Conservation (phyloP, 2,113 vertebrate genomes). For the Phocoena sinus region DNA sequence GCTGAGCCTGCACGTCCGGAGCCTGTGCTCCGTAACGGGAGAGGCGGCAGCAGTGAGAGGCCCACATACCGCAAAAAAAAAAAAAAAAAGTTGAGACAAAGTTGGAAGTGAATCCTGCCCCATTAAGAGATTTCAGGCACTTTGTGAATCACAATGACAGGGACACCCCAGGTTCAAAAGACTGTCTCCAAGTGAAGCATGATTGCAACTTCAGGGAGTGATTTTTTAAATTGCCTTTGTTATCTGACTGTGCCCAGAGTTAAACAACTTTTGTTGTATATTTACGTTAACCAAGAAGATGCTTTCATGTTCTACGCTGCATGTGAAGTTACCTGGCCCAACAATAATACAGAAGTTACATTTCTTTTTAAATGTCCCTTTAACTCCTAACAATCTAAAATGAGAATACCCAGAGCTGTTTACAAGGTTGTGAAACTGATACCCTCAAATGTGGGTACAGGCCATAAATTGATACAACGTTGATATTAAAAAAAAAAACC, state of each 20-base stretch:
- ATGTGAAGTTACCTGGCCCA: background rate
- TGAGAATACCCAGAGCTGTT: background rate
- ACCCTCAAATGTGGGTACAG: background rate
- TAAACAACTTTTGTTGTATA: background rate
- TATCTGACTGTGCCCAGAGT: background rate
- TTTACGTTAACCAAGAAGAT: background rate
- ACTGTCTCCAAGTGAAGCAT: background rate
- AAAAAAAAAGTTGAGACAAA: too few species aligned
- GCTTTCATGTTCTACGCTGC: background rate
- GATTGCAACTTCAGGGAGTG: background rate
- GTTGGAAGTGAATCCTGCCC: too few species aligned
- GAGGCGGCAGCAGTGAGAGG: accelerated
- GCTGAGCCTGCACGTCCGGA: too few species aligned
- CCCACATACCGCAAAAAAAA: too few species aligned
- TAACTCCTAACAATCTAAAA: background rate
- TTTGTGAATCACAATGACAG: background rate
- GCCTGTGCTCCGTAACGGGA: too few species aligned
- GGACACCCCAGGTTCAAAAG: background rate
- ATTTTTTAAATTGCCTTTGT: too few species aligned
- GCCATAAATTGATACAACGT: too few species aligned
- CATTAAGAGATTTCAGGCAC: accelerated
- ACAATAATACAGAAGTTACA: background rate
- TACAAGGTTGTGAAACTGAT: background rate
- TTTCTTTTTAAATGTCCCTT: background rate
- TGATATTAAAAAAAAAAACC: background rate